Percentiles rank a stretch among this genome's conserved stretches.
These are phyloP conservation scores for Machimus rusticus DNA, from an alignment of 2,888 invertebrate species.

Conservation along the genomic window DNA sequence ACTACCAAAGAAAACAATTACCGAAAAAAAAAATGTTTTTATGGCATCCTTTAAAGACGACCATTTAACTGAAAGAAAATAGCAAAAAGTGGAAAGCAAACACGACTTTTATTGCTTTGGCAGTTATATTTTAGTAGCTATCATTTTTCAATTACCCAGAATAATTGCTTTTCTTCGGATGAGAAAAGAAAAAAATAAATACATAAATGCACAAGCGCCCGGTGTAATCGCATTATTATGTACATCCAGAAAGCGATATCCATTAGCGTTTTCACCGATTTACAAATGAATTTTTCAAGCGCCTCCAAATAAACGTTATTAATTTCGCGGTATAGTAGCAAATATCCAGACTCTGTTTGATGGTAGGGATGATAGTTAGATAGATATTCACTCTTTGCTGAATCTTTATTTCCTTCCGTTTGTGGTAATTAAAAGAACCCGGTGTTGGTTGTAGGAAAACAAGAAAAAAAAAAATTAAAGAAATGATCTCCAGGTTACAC, in stretches of 20 bases:
- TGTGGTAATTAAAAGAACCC: conserved; percentile 5
- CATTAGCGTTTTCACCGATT: conserved; percentile 23
- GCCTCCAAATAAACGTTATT: neutral
- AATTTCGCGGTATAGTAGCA: neutral
- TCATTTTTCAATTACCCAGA: neutral
- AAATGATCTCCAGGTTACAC: neutral
- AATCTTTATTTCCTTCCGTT: neutral
- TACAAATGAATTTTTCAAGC: conserved; percentile 7
- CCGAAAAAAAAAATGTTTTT: neutral
- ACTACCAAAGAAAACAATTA: neutral
- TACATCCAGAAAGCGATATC: neutral
- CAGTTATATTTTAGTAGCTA: neutral
- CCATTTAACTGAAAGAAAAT: neutral
- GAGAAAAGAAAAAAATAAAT: neutral
- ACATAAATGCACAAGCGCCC: neutral
- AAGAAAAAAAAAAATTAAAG: neutral
- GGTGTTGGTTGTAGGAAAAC: neutral
- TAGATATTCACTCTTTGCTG: neutral
- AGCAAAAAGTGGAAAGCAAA: neutral
- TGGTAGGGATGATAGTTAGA: neutral
- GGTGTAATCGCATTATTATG: neutral
- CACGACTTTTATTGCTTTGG: neutral
- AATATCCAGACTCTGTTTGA: neutral
- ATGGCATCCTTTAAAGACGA: neutral
- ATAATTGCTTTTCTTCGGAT: neutral